Conservation (phyloP, 2,888 invertebrate species). For the Hirudinaria manillensis region DNA sequence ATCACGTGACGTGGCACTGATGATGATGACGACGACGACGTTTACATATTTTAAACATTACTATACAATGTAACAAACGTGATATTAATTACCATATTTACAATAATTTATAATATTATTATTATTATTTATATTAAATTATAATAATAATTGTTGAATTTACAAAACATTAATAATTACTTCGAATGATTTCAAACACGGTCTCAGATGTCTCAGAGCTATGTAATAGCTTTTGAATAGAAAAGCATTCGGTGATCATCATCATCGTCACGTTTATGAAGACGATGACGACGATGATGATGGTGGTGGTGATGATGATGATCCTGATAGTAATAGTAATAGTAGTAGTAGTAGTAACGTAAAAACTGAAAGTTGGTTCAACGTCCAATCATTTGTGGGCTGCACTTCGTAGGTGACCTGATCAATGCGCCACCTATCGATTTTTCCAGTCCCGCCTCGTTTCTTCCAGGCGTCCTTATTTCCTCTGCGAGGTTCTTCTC, state of each 20-base stretch:
- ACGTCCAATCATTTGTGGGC: not conserved
- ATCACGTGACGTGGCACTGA: not conserved
- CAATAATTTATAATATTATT: no score
- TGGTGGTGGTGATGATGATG: not conserved
- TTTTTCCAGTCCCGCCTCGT: not conserved
- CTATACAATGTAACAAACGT: no score
- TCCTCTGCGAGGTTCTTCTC: not conserved
- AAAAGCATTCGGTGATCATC: conserved; percentile 13
- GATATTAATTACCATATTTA: no score
- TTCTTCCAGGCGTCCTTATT: not conserved
- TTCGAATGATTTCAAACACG: no score
- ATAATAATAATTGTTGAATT: no score
- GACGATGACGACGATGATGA: conserved; percentile 7
- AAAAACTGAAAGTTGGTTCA: not conserved
- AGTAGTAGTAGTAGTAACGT: not conserved
- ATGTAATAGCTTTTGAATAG: no score
- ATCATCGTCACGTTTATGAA: not conserved
- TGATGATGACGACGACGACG: not conserved
- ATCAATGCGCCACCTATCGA: not conserved
- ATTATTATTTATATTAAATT: no score
- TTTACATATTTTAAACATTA: no score
- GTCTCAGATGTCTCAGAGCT: no score
- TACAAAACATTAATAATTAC: no score
- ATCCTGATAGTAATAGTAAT: not conserved
- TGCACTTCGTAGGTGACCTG: not conserved